A percentile compares a stretch with the other conserved stretches of the same genome.
These are phyloP conservation scores for Aphis gossypii DNA, from an alignment of 1,140 invertebrate species.

Conservation along the genomic window DNA sequence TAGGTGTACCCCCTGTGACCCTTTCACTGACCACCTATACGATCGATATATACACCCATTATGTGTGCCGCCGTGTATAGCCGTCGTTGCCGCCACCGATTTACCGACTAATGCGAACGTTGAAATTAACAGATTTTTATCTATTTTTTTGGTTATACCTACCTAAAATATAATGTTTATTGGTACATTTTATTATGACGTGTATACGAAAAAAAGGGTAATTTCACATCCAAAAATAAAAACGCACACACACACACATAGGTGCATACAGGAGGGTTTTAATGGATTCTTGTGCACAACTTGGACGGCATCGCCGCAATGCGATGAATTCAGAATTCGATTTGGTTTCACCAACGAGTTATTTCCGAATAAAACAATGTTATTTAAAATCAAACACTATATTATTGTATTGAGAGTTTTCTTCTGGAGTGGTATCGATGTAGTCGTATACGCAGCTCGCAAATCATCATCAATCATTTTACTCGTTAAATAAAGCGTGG, in stretches of 20 bases:
- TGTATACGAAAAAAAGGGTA: not conserved
- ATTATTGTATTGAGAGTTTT: not conserved
- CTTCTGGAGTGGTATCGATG: not conserved
- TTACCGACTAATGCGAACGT: not conserved
- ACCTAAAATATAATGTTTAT: not conserved
- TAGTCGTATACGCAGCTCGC: not conserved
- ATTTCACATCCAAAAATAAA: not conserved
- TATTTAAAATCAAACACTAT: not conserved
- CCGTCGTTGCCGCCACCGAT: not conserved
- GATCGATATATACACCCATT: conserved; percentile 51
- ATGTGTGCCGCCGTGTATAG: not conserved
- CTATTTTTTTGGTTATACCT: not conserved
- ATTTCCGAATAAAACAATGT: not conserved
- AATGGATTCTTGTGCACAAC: not conserved
- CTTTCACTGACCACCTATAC: conserved; percentile 52
- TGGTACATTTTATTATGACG: not conserved
- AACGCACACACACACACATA: not conserved
- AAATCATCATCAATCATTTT: conserved; percentile 34
- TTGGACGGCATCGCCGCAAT: not conserved
- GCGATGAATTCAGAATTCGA: not conserved
- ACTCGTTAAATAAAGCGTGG: not conserved
- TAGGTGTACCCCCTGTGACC: conserved; percentile 44
- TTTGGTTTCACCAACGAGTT: not conserved
- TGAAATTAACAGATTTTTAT: conserved; percentile 48
- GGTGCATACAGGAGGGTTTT: not conserved